Evolutionary conservation across 2,113 vertebrate genomes (phyloP), one percentile per base, ranked within the genome.

Genomic region (Acanthochromis polyacanthus): DNA sequence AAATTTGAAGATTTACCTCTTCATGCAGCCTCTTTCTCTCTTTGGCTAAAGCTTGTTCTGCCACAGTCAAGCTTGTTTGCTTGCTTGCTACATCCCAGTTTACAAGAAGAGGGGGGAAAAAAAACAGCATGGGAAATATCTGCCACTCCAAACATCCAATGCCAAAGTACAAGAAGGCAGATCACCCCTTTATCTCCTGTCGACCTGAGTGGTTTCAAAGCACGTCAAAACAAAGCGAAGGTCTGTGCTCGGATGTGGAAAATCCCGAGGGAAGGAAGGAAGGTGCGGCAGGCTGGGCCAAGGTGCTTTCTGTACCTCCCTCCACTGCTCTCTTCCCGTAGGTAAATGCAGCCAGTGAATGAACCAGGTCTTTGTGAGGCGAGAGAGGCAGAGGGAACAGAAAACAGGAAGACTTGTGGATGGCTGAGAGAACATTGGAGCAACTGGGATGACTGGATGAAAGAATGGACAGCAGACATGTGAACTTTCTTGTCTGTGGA

Each of bases 231-330:
- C 79, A 89, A 81, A 85, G 83, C 38, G 1, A n/a, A 72, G 65
- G 28, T 82, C 80, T 85, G 65, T 85, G 66, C 60, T 85, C 20
- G 3, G 61, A 64, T 30, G 46, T 81, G 84, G 78, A 89, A 86
- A 89, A 83, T 78, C 81, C 84, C 19, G 1, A 64, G 78, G 60
- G 72, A 65, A 69, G 66, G 64, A 53, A 73, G 20, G 48, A 85
- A 90, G 85, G 84, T 78, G 76, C 19, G 66, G 66, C 63, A 32
- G 71, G 73, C 79, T 50, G 46, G 65, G 85, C 64, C 57, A 63
- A 73, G 81, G 79, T 81, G 78, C 59, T 71, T 63, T 82, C 69
- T 80, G 82, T 57, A 70, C 87, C 84, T 84, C 76, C 81, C 81
- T 68, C 76, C 40, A 1, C 28, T n/a, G 30, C 59, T 74, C 69